Percentiles rank a stretch among this genome's conserved stretches.
phyloP scores from a whole-genome alignment of 2,113 vertebrate species.

The Narcine bancroftii region DNA sequence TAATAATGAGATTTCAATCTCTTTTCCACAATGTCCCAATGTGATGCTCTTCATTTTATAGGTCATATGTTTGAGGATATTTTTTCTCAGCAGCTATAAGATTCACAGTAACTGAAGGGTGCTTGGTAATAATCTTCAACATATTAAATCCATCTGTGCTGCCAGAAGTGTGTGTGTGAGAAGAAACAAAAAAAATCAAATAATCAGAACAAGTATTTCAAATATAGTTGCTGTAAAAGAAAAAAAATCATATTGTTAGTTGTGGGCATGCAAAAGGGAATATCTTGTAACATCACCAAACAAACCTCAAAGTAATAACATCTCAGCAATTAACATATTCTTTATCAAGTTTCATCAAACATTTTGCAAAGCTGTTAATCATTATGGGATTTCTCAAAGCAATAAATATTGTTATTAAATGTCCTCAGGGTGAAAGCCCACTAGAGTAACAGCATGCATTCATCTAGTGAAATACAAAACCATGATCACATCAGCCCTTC shows the following conservation, averaged over 20 bases:
- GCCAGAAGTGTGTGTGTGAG: neutral
- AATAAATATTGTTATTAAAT: constrained; percentile 21
- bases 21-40: neutral
- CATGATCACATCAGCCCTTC: neutral
- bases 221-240: neutral
- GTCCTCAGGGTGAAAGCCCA: neutral
- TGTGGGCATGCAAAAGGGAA: neutral
- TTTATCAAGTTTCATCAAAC: neutral
- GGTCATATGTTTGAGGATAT: neutral
- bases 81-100: neutral
- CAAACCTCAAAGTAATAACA: neutral
- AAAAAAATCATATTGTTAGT: neutral
- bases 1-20: neutral
- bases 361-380: neutral
- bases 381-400: neutral
- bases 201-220: neutral
- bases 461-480: neutral
- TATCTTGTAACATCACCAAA: neutral
- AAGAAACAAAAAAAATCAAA: neutral
- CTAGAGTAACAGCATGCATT: neutral
- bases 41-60: neutral
- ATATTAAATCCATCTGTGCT: neutral
- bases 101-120: neutral
- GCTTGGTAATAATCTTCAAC: neutral
- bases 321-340: neutral